Percentiles rank a stretch among this genome's conserved stretches.
These are phyloP conservation scores for Oxyruncus cristatus DNA, from an alignment of 2,113 vertebrate species.

Conservation along the genomic window DNA sequence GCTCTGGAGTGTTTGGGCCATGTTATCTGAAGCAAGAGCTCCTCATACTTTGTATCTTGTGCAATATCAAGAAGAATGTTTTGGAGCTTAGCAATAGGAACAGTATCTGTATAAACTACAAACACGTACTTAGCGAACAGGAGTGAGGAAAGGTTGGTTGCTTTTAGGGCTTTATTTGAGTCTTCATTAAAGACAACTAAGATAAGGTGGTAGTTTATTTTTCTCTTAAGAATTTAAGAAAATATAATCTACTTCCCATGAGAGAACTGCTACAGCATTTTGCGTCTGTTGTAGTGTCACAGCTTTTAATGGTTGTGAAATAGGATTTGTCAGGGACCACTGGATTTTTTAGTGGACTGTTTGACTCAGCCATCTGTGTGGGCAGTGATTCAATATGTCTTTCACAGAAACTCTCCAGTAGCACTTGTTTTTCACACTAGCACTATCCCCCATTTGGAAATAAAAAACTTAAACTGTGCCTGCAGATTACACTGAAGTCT, in stretches of 20 bases:
- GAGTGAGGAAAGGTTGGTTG: neutral
- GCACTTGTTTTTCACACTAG: neutral
- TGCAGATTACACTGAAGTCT: neutral
- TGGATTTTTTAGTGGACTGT: neutral
- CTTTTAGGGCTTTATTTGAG: neutral
- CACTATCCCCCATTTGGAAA: neutral
- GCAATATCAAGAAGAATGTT: neutral
- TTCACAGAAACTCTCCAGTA: slow-evolving; percentile 2
- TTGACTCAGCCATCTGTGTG: slow-evolving; percentile 39
- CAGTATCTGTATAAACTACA: neutral
- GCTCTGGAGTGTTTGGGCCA: neutral
- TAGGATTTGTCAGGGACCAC: slow-evolving; percentile 9
- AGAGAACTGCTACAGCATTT: neutral
- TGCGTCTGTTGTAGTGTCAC: neutral
- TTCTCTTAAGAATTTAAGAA: neutral
- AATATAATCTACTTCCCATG: neutral
- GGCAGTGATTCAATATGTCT: slow-evolving; percentile 20
- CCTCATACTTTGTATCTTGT: neutral
- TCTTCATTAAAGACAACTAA: neutral
- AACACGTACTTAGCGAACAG: rapidly evolving
- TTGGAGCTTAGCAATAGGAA: neutral
- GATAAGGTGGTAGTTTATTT: neutral
- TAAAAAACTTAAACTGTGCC: neutral
- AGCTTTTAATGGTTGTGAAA: neutral
- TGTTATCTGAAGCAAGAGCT: neutral